Evolutionary conservation across 35 echinoderm and acorn worm species (phyloP).

Genomic region (Chiridota heheva): DNA sequence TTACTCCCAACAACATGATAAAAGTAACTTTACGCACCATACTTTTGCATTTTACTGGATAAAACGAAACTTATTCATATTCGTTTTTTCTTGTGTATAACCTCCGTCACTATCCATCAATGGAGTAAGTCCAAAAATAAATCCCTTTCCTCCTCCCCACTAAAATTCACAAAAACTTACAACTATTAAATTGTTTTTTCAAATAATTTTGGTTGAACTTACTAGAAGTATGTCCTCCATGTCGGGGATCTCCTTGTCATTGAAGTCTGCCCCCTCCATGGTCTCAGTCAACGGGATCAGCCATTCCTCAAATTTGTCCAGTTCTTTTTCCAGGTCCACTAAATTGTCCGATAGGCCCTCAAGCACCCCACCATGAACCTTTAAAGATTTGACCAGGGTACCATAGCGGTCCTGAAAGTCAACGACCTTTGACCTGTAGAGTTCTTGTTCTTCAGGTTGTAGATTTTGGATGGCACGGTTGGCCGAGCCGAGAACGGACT

Average conservation of each 20-base stretch:
- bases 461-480: constrained; percentile 61
- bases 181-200: too few relatives aligned
- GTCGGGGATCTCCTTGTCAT: constrained; percentile 78
- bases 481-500: constrained; percentile 77
- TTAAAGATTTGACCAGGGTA: constrained; percentile 49
- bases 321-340: constrained; percentile 72
- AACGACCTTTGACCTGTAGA: constrained; percentile 82
- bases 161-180: too few relatives aligned
- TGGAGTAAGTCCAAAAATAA: too few relatives aligned
- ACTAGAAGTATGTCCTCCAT: constrained; percentile 72
- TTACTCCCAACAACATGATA: too few relatives aligned
- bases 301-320: constrained; percentile 96
- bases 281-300: constrained; percentile 77
- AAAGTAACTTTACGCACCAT: too few relatives aligned
- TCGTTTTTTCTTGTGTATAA: too few relatives aligned
- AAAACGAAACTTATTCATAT: too few relatives aligned
- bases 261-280: constrained; percentile 85
- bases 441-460: constrained; percentile 63
- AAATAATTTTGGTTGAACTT: too few relatives aligned
- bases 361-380: constrained; percentile 69
- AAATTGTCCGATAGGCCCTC: constrained; percentile 66
- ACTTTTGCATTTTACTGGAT: too few relatives aligned
- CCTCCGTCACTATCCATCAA: too few relatives aligned
- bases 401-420: constrained; percentile 70
- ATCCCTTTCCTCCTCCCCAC: too few relatives aligned